Evolutionary conservation across 2,797 vertebrate genomes (phyloP), one percentile per base, ranked within the genome.

Genomic region (Lepus townsendii): DNA sequence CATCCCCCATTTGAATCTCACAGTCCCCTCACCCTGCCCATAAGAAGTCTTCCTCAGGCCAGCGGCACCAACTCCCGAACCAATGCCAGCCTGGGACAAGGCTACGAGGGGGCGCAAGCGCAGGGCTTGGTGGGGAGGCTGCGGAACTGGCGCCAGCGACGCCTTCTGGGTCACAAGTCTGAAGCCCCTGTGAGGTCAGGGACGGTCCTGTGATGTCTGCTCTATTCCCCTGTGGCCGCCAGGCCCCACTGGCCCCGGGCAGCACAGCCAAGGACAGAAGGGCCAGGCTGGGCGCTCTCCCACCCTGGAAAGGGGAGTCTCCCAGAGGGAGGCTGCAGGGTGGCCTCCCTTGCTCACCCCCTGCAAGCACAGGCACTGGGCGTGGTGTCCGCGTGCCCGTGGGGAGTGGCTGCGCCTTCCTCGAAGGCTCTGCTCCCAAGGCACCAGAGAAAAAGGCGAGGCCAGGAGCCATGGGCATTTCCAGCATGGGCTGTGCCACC

Each of bases 221-320:
- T 50, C 20, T 10, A n/a, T 0, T 0, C 27, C 60, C 1, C 17
- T 20, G 54, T 42, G 27, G 17, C 12, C 22, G 1, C 0, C 0
- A 54, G 35, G 35, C 8, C 16, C 19, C 35, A 6, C 3, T 0
- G 3, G 35, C 1, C 2, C 27, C 72, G 12, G 35, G 20, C 66
- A 38, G 2, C 17, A n/a, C 47, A 63, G 3, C 30, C 50, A 16
- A 87, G 57, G 32, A 27, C 22, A 2, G 3, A 19, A 54, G 54
- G 32, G 57, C 7, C 2, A 1, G 1, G 1, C 52, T n/a, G 20
- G 35, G 9, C 0, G 2, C 13, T 16, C 26, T 38, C 26, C 30
- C 30, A 17, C 30, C n/a, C 8, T 0, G 11, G 75, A 54, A 10
- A 0, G 2, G 5, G 8, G 60, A 0, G 2, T 17, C 22, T 32